phyloP scores from a whole-genome alignment of 2,113 vertebrate genomes.

The Rhinoderma darwinii region DNA sequence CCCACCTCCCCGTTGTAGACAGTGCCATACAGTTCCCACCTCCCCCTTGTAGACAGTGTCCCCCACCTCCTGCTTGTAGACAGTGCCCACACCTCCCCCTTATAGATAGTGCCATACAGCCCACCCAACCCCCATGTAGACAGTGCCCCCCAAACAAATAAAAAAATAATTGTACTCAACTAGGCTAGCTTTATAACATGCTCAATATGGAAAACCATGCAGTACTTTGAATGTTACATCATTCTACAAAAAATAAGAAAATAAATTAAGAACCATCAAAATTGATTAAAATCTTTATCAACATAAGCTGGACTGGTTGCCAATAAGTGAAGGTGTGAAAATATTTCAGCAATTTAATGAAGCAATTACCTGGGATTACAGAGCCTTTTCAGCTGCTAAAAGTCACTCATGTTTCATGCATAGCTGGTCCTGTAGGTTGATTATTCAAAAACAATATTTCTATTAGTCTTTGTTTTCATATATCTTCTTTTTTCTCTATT shows the following conservation, averaged over 20 bases:
- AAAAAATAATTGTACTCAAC: too few species aligned
- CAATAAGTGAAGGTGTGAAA: slow-evolving; percentile 57
- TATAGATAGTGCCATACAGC: too few species aligned
- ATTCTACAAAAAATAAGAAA: background rate
- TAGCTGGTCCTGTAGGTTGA: slow-evolving; percentile 51
- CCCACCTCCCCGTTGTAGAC: too few species aligned
- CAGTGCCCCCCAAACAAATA: too few species aligned
- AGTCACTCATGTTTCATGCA: slow-evolving; percentile 56
- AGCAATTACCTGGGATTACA: slow-evolving; percentile 59
- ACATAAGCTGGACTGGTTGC: slow-evolving; percentile 42
- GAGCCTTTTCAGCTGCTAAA: slow-evolving; percentile 49
- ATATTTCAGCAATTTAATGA: slow-evolving; percentile 58
- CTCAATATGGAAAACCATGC: background rate
- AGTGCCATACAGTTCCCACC: too few species aligned
- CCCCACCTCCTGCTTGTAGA: too few species aligned
- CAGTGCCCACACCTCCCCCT: too few species aligned
- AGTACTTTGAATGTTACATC: background rate
- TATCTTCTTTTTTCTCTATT: slow-evolving; percentile 49
- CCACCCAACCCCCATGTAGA: too few species aligned
- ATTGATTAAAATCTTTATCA: slow-evolving; percentile 59
- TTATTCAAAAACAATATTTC: slow-evolving; percentile 59
- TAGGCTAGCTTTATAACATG: too few species aligned
- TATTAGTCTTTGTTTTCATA: slow-evolving; percentile 49
- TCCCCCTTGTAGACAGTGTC: too few species aligned
- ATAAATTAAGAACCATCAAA: slow-evolving; percentile 40